Conservation (phyloP, 2,888 invertebrate genomes). For the Penaeus monodon region DNA sequence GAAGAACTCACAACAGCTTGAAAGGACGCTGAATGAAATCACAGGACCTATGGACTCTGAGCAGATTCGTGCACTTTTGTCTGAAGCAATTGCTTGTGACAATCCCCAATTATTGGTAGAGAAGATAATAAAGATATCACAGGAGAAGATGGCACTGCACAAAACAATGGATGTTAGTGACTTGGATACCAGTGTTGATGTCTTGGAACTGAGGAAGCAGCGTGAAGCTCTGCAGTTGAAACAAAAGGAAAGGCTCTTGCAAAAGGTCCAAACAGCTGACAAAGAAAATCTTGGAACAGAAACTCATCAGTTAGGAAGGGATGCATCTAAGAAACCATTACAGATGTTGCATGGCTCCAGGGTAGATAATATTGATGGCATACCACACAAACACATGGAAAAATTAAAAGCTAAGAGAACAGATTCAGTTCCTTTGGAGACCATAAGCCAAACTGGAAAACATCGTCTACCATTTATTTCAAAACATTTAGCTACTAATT, state of each 20-base stretch:
- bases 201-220: slow-evolving; percentile 23
- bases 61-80: slow-evolving; percentile 16
- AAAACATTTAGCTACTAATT: neutral
- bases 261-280: neutral
- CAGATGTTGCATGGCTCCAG: neutral
- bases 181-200: slow-evolving; percentile 45
- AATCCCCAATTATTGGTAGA: slow-evolving; percentile 21
- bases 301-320: neutral
- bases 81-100: slow-evolving; percentile 21
- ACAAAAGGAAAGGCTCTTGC: slow-evolving; percentile 5
- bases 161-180: slow-evolving; percentile 34
- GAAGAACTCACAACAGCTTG: neutral
- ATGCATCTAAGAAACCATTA: neutral
- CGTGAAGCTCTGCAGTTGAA: slow-evolving; percentile 26
- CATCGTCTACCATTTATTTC: no score
- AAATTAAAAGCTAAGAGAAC: slow-evolving; percentile 31
- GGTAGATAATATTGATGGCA: neutral
- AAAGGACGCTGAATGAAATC: neutral
- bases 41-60: neutral
- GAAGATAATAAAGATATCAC: slow-evolving; percentile 16
- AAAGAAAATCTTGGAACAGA: slow-evolving; percentile 26
- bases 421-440: slow-evolving; percentile 30
- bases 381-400: slow-evolving; percentile 40
- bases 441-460: neutral
- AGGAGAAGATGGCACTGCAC: slow-evolving; percentile 16